Base-by-base conservation (phyloP, 2,113 vertebrate genomes). In the Scomber colias region DNA sequence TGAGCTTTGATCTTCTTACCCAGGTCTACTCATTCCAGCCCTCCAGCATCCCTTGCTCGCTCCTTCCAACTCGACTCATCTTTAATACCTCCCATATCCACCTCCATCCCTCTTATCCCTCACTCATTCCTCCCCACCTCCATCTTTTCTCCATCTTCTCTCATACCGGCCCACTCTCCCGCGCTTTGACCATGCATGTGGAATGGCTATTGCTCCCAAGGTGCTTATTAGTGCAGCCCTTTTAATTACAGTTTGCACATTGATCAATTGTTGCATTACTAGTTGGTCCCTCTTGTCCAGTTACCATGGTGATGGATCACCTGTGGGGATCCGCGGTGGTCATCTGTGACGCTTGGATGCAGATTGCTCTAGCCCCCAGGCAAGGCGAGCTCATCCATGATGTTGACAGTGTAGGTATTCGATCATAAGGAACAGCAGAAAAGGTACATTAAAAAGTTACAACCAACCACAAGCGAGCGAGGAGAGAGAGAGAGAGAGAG, bases 191-290 rank as follows among this genome's bases (percentile, higher is more conserved):
- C 77, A 56, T 2, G 19, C 40, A 68, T 54, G 51, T 54, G 51
- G 19, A 89, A 79, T 79, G 74, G 72, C 75, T 81, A 87, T 87
- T 63, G 74, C 86, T 85, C 92, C 90, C 92, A 40, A 14, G 85
- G 85, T 76, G 56, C 82, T 92, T 90, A 92, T 91, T 93, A 91
- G 84, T 31, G 72, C 83, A 54, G 44, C 48, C 17, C 84, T 90
- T 92, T 94, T 93, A 94, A 94, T 94, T 92, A 94, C 91, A 88
- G 86, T 87, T 89, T 86, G 77, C 79, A 83, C 84, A 87, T 82
- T 72, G 85, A 93, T 92, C 92, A 91, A 76, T 86, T 76, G 87
- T 84, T 79, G 86, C 81, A 81, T 87, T 84, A 74, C 88, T 84
- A 81, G 87, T 88, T 71, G 85, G 75, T 91, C 91, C 88, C 92